phyloP scores from a whole-genome alignment of 2,797 vertebrate species.

The Gephyroberyx darwinii region DNA sequence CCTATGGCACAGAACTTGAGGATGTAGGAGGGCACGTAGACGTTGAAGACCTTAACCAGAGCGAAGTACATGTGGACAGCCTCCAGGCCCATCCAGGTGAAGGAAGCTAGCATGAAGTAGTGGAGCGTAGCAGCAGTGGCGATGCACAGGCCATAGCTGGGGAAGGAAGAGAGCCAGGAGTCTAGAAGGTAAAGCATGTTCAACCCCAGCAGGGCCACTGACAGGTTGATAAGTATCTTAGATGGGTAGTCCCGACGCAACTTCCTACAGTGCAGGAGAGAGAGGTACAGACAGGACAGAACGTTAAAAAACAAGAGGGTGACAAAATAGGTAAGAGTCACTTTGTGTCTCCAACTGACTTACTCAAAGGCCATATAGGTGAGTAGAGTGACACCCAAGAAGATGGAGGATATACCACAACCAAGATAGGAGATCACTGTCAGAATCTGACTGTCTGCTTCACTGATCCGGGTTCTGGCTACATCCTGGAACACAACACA shows the following conservation, averaged over 20 bases:
- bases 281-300: background rate
- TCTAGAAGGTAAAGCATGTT: constrained; percentile 86
- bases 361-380: constrained; percentile 88
- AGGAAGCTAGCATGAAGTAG: constrained; percentile 90
- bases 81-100: constrained; percentile 93
- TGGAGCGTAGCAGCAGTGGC: constrained; percentile 80
- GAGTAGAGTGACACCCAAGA: constrained; percentile 87
- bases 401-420: constrained; percentile 88
- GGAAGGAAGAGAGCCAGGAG: constrained; percentile 86
- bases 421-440: constrained; percentile 85
- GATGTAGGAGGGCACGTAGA: constrained; percentile 87
- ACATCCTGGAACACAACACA: constrained; percentile 80
- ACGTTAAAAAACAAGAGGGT: background rate
- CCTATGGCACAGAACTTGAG: constrained; percentile 87
- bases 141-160: constrained; percentile 81
- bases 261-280: constrained; percentile 71
- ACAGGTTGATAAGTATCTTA: constrained; percentile 92
- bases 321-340: background rate
- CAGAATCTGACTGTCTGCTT: constrained; percentile 75
- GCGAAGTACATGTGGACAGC: constrained; percentile 91
- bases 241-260: constrained; percentile 87
- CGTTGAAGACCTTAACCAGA: constrained; percentile 92
- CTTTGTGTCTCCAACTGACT: constrained; percentile 64
- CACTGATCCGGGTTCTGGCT: constrained; percentile 65
- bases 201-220: constrained; percentile 84